Conservation (phyloP, 2,797 vertebrate genomes). For the Apogon talboti region DNA sequence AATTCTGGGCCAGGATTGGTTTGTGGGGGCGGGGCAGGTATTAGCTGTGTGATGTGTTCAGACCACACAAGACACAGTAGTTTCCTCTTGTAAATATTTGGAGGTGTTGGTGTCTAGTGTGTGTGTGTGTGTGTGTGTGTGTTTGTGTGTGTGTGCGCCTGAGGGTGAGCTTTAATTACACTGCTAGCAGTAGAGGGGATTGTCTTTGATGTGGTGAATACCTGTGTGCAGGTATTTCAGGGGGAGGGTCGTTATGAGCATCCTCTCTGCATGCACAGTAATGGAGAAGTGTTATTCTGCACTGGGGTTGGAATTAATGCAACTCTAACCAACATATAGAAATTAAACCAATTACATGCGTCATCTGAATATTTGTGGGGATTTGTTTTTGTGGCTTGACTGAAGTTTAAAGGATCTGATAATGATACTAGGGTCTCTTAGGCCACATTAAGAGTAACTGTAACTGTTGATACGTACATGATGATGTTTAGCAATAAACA, state of each 20-base stretch:
- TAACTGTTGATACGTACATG: too few relatives aligned
- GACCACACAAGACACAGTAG: slow-evolving; percentile 74
- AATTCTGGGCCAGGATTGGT: slow-evolving; percentile 52
- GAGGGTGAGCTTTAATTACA: slow-evolving; percentile 63
- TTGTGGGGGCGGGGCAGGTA: slow-evolving; percentile 37
- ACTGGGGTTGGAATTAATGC: too few relatives aligned
- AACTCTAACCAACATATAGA: too few relatives aligned
- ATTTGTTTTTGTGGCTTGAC: too few relatives aligned
- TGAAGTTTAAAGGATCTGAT: too few relatives aligned
- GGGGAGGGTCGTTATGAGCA: slow-evolving; percentile 3
- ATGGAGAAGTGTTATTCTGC: too few relatives aligned
- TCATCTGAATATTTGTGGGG: too few relatives aligned
- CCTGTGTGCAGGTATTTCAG: slow-evolving; percentile 65
- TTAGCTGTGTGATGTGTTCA: slow-evolving; percentile 49
- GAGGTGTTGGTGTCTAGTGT: slow-evolving; percentile 53
- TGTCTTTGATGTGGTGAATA: slow-evolving; percentile 71
- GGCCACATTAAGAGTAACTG: too few relatives aligned
- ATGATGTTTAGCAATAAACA: too few relatives aligned
- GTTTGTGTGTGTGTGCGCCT: slow-evolving; percentile 29
- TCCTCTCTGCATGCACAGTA: neutral
- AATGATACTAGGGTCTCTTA: too few relatives aligned
- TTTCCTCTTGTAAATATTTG: slow-evolving; percentile 79
- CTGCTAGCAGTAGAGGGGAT: slow-evolving; percentile 42
- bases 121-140: slow-evolving; percentile 23
- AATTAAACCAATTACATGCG: too few relatives aligned